Conservation (phyloP, 2,888 invertebrate genomes). For the Stomorhina lunata region DNA sequence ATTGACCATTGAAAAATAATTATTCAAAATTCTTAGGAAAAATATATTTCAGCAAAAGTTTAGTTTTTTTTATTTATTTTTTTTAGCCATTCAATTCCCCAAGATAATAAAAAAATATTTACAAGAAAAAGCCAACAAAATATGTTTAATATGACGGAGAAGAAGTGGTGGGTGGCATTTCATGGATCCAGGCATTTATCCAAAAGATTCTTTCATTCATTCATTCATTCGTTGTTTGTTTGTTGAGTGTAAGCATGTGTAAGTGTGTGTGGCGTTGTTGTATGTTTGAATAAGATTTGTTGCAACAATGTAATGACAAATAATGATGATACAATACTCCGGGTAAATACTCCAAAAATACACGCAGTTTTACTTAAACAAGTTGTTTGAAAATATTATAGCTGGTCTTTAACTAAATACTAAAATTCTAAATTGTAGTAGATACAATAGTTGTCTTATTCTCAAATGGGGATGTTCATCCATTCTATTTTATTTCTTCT, state of each 20-base stretch:
- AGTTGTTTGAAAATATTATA: slow-evolving; percentile 4
- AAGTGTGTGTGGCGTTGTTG: neutral
- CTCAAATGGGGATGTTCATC: slow-evolving; percentile 29
- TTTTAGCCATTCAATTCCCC: slow-evolving; percentile 7
- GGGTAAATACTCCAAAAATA: neutral
- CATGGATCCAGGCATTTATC: too few species aligned
- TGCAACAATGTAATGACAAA: slow-evolving; percentile 46
- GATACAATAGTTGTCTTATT: slow-evolving; percentile 6
- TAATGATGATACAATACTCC: slow-evolving; percentile 30
- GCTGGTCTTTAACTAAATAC: neutral
- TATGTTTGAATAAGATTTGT: neutral
- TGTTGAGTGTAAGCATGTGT: neutral
- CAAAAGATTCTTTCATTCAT: too few species aligned
- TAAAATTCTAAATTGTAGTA: neutral
- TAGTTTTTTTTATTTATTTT: slow-evolving; percentile 23
- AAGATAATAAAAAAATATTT: slow-evolving; percentile 16
- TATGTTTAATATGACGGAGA: slow-evolving; percentile 30
- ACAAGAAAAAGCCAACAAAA: slow-evolving; percentile 12
- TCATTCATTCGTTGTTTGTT: neutral
- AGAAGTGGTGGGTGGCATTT: slow-evolving; percentile 56
- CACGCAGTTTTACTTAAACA: neutral
- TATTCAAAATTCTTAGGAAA: slow-evolving; percentile 8
- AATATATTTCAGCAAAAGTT: slow-evolving; percentile 9
- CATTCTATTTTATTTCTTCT: neutral
- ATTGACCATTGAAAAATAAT: neutral